phyloP scores from a whole-genome alignment of 2,888 invertebrate genomes.

The Caenorhabditis afra region DNA sequence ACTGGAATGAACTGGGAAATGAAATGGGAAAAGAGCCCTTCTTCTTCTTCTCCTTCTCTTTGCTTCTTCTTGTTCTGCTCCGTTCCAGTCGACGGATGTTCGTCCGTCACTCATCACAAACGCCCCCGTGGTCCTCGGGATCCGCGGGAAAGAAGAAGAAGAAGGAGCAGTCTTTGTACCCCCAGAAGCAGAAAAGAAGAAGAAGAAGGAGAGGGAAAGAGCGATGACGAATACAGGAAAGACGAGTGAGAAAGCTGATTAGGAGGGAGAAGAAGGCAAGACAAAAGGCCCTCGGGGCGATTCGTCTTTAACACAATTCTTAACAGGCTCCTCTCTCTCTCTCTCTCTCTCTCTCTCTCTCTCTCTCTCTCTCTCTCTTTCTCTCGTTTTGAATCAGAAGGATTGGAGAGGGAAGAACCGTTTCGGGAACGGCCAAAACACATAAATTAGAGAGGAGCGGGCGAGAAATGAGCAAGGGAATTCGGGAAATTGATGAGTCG shows the following conservation, averaged over 20 bases:
- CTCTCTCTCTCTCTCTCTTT: no score
- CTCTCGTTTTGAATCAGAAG: no score
- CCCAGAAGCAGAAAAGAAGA: conserved; percentile 15
- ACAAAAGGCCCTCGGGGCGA: conserved; percentile 46
- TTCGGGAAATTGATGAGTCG: no score
- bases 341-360: not conserved
- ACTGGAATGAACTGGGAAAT: not conserved
- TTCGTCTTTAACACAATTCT: conserved; percentile 56
- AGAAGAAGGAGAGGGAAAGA: conserved; percentile 1
- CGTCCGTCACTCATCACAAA: not conserved
- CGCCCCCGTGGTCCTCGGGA: no score
- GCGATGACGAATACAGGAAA: conserved; percentile 53
- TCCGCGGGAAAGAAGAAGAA: no score
- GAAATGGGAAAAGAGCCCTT: not conserved
- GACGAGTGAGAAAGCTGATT: conserved; percentile 51
- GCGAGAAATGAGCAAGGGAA: not conserved
- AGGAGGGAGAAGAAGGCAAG: conserved; percentile 30
- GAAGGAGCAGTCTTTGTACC: conserved; percentile 50
- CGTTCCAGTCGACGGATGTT: conserved; percentile 8
- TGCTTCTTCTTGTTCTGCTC: not conserved
- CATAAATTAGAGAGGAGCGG: conserved; percentile 31
- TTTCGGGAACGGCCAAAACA: conserved; percentile 12
- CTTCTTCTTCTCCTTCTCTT: no score
- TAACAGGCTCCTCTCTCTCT: conserved; percentile 14
- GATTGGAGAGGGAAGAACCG: conserved; percentile 1